Evolutionary conservation across 2,888 invertebrate species (phyloP).

Genomic region (Melanostoma mellinum): DNA sequence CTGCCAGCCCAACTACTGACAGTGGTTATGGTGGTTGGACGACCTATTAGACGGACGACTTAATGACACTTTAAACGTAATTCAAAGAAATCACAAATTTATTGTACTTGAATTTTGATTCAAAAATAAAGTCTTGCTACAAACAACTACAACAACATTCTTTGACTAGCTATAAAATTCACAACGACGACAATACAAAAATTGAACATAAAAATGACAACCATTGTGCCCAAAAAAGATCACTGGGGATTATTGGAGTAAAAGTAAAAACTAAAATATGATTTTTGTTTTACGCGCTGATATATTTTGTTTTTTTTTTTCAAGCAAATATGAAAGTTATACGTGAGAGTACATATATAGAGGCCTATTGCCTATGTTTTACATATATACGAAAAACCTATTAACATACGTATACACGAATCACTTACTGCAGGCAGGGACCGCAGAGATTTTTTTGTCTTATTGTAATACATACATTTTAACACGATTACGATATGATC

Average conservation of each 20-base stretch:
- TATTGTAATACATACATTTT: conserved; percentile 72
- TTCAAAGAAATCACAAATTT: conserved; percentile 65
- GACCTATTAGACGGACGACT: conserved; percentile 66
- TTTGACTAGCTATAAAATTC: neutral
- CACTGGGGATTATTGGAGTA: conserved; percentile 47
- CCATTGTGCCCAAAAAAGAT: conserved; percentile 29
- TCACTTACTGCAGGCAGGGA: conserved; percentile 66
- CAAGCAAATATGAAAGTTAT: conserved; percentile 71
- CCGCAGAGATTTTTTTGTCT: conserved; percentile 70
- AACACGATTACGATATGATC: conserved; percentile 60
- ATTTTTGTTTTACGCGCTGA: conserved; percentile 50
- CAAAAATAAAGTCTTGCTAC: conserved; percentile 1
- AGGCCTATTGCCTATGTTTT: conserved; percentile 41
- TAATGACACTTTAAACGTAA: conserved; percentile 68
- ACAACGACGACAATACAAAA: conserved; percentile 14
- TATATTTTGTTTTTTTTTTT: conserved; percentile 38
- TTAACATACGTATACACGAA: conserved; percentile 62
- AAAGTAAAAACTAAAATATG: conserved; percentile 3
- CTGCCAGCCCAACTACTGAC: conserved; percentile 43
- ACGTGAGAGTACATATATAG: conserved; percentile 62
- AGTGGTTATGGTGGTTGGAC: conserved; percentile 39
- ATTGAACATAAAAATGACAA: conserved; percentile 35
- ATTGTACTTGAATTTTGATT: conserved; percentile 47
- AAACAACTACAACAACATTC: neutral
- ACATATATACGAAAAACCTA: conserved; percentile 31